Conservation (phyloP, 2,888 invertebrate species). For the Lamellibrachia columna region DNA sequence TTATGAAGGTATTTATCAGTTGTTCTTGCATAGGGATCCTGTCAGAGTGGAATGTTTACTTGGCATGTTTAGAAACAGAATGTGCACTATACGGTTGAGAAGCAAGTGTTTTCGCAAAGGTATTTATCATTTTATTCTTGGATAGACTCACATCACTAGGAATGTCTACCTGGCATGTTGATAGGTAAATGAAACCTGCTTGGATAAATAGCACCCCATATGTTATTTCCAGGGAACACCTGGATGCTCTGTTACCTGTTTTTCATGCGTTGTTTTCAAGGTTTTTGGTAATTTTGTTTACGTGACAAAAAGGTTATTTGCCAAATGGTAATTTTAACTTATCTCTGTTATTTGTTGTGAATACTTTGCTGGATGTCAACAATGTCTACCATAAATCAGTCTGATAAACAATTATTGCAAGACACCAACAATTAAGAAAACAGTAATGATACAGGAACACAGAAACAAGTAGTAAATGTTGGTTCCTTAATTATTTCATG, state of each 20-base stretch:
- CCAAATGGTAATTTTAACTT: not conserved
- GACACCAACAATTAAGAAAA: not conserved
- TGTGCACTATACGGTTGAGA: too few species aligned
- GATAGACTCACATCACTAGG: not conserved
- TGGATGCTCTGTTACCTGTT: not conserved
- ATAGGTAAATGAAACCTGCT: not conserved
- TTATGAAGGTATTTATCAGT: too few species aligned
- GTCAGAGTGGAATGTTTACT: too few species aligned
- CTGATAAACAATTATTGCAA: not conserved
- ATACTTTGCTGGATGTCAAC: not conserved
- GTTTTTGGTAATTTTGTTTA: not conserved
- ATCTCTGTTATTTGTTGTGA: not conserved
- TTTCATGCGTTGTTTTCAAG: not conserved
- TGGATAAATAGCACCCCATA: not conserved
- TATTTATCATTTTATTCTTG: not conserved
- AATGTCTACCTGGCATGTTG: not conserved
- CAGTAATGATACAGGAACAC: not conserved
- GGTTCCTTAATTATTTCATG: not conserved
- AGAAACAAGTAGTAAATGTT: not conserved
- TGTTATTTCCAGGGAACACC: not conserved
- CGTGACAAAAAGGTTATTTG: too few species aligned
- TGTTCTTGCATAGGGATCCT: too few species aligned
- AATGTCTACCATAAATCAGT: not conserved
- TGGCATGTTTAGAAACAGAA: too few species aligned
- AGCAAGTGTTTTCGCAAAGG: not conserved